These are phyloP conservation scores for Macaca mulatta DNA, from an alignment of 2,113 vertebrate genomes.

Conservation along the genomic window DNA sequence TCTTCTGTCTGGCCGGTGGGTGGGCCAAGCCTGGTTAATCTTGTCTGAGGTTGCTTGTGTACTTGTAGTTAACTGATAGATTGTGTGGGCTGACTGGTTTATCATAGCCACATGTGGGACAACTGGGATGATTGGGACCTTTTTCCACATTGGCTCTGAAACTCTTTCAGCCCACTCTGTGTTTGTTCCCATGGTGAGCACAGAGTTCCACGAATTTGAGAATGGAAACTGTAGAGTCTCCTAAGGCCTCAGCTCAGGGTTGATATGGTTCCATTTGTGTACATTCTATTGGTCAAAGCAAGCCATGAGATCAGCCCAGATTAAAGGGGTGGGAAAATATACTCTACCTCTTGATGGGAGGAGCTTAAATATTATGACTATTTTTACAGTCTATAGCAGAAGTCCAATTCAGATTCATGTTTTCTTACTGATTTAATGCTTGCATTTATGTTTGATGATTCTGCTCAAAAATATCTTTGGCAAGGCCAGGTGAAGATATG, in stretches of 20 bases:
- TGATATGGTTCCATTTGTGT: neutral
- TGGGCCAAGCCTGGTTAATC: neutral
- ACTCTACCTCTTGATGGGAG: neutral
- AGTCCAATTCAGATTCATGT: neutral
- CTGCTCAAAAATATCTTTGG: neutral
- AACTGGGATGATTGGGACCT: neutral
- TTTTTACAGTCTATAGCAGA: neutral
- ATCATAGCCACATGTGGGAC: neutral
- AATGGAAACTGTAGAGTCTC: neutral
- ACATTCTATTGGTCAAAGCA: neutral
- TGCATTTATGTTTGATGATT: neutral
- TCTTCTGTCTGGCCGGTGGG: neutral
- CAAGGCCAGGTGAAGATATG: neutral
- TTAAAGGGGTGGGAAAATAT: neutral
- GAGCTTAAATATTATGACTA: neutral
- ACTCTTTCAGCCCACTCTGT: neutral
- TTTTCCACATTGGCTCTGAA: neutral
- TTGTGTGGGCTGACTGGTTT: neutral
- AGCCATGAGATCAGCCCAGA: neutral
- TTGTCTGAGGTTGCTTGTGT: neutral
- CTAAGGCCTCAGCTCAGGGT: neutral
- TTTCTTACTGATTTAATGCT: slow-evolving; percentile 23
- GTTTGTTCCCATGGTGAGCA: neutral
- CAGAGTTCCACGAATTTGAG: neutral
- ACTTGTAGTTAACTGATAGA: neutral